phyloP scores from a whole-genome alignment of 2,888 invertebrate genomes.

The Ennomos erosarius region DNA sequence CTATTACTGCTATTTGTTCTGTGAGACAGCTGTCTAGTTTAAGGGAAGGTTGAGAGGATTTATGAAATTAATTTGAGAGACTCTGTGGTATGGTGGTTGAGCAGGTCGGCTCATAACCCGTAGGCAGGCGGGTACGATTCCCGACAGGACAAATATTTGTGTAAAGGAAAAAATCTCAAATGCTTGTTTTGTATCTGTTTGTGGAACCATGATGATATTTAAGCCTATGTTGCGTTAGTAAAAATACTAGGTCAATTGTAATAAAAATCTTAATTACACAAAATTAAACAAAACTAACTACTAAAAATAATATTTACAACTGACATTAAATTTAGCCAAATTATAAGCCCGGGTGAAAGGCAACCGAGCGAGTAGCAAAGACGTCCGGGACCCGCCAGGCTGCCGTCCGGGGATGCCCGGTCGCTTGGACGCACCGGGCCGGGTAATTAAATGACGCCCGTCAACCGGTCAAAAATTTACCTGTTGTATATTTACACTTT shows the following conservation, averaged over 20 bases:
- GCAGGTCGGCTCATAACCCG: too few relatives aligned
- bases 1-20: too few relatives aligned
- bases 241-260: too few relatives aligned
- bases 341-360: conserved; percentile 34
- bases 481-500: conserved; percentile 57
- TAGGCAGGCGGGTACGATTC: too few relatives aligned
- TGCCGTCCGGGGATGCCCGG: conserved; percentile 28
- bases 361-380: conserved; percentile 50
- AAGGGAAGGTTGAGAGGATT: too few relatives aligned
- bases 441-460: conserved; percentile 67
- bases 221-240: too few relatives aligned
- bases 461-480: conserved; percentile 68
- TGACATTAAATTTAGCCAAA: conserved; percentile 42
- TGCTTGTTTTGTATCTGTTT: too few relatives aligned
- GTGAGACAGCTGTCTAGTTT: conserved; percentile 16
- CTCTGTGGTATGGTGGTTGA: too few relatives aligned
- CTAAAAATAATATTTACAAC: conserved; percentile 22
- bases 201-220: too few relatives aligned
- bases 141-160: too few relatives aligned
- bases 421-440: conserved; percentile 44
- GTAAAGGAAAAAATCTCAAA: too few relatives aligned
- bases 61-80: too few relatives aligned
- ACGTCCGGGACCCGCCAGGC: conserved; percentile 39
- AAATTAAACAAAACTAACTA: conserved; percentile 22
- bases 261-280: conserved; percentile 1